Conservation (phyloP, 1,140 invertebrate genomes). For the Camponotus pennsylvanicus region DNA sequence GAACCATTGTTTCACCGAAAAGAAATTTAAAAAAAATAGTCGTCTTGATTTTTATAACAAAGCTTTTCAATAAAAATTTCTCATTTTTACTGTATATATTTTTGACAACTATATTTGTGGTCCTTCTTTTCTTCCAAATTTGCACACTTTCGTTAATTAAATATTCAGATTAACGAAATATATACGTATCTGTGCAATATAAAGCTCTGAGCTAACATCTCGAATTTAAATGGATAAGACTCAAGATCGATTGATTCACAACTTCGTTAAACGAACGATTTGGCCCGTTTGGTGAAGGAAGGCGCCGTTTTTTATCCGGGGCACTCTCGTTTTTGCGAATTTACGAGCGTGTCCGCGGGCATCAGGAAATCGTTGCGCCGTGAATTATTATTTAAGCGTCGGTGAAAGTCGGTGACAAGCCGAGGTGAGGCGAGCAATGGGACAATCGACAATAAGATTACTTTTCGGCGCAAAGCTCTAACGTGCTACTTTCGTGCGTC, state of each 20-base stretch:
- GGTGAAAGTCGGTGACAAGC: constrained; percentile 63
- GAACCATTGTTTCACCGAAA: constrained; percentile 57
- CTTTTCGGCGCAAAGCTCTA: constrained; percentile 3
- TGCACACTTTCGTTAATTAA: neutral
- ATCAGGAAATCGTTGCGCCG: constrained; percentile 45
- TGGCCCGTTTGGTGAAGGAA: neutral
- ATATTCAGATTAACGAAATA: neutral
- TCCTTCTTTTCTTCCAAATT: neutral
- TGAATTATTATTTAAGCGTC: constrained; percentile 73
- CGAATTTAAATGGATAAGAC: neutral
- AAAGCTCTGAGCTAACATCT: neutral
- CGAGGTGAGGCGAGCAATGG: neutral
- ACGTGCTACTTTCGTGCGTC: constrained; percentile 4
- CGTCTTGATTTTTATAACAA: neutral
- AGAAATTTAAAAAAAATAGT: constrained; percentile 60
- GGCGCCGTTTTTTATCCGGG: constrained; percentile 21
- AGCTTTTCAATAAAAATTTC: neutral
- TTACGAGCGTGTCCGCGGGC: neutral
- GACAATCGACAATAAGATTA: constrained; percentile 34
- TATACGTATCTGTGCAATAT: neutral
- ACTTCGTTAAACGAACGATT: neutral
- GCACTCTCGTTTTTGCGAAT: constrained; percentile 33
- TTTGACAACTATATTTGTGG: neutral
- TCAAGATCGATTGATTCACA: neutral
- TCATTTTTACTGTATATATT: neutral